A percentile compares a stretch with the other conserved stretches of the same genome.
Evolutionary conservation across 2,113 vertebrate genomes (phyloP).

Genomic region (Rhinoderma darwinii): DNA sequence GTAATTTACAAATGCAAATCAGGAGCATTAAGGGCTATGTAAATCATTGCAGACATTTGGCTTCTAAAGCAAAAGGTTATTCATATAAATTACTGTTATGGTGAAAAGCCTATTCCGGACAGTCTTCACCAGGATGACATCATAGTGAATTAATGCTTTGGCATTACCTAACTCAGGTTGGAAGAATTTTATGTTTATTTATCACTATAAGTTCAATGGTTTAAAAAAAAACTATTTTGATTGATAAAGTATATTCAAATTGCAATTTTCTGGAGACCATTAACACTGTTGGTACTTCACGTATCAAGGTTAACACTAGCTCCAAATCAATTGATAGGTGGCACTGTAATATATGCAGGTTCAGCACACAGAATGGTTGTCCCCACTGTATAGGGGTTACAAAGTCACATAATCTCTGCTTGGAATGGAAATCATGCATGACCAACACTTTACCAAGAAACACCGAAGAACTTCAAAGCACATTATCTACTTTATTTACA

Average conservation of each 20-base stretch:
- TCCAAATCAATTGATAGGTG: neutral
- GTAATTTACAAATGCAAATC: slow-evolving; percentile 49
- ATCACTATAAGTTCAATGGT: neutral
- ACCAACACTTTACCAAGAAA: no score
- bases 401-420: no score
- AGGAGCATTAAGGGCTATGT: slow-evolving; percentile 3
- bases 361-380: neutral
- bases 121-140: slow-evolving; percentile 45
- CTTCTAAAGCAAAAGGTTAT: slow-evolving; percentile 54
- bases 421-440: no score
- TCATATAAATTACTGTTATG: slow-evolving; percentile 26
- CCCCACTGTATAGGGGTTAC: neutral
- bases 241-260: neutral
- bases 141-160: slow-evolving; percentile 55
- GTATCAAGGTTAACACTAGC: neutral
- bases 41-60: slow-evolving; percentile 52
- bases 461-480: no score
- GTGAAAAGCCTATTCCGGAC: neutral
- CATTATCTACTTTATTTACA: no score
- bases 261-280: neutral
- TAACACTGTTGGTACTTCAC: neutral
- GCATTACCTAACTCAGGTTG: slow-evolving; percentile 35
- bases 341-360: neutral
- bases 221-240: neutral
- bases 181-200: neutral